Conservation (phyloP, 2,797 vertebrate genomes). For the Garrulus glandarius region DNA sequence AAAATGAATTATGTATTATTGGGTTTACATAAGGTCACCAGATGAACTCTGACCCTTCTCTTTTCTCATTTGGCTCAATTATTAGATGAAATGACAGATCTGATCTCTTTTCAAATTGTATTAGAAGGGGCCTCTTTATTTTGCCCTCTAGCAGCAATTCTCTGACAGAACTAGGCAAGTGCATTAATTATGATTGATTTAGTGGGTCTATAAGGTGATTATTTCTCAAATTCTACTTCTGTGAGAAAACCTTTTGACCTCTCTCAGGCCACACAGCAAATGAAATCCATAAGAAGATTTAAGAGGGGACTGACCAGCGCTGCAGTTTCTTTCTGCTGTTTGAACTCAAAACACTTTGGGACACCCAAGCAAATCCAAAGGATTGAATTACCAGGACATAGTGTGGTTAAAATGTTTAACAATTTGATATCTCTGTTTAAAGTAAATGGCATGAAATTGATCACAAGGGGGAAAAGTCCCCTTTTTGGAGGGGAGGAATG, state of each 20-base stretch:
- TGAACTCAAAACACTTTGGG: conserved; percentile 72
- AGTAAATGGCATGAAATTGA: conserved; percentile 48
- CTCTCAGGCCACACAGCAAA: conserved; percentile 88
- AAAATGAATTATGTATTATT: conserved; percentile 82
- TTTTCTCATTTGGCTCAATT: conserved; percentile 87
- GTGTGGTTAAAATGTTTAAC: conserved; percentile 61
- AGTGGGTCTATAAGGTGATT: conserved; percentile 89
- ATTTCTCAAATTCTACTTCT: conserved; percentile 90
- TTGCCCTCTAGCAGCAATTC: conserved; percentile 84
- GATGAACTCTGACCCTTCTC: conserved; percentile 81
- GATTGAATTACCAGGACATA: conserved; percentile 66
- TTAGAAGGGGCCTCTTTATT: conserved; percentile 83
- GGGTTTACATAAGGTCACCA: conserved; percentile 78
- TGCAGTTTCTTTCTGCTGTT: conserved; percentile 60
- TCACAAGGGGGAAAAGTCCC: background rate
- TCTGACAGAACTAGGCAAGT: conserved; percentile 85
- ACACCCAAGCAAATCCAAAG: conserved; percentile 52
- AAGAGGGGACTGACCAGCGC: conserved; percentile 76
- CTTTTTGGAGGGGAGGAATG: background rate
- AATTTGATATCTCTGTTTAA: conserved; percentile 62
- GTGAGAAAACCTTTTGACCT: conserved; percentile 89
- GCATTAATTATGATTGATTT: conserved; percentile 99
- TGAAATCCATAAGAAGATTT: conserved; percentile 91
- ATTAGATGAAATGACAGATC: conserved; percentile 92
- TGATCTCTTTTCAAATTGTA: conserved; percentile 88